Conservation (phyloP, 2,797 vertebrate genomes). For the Mormyrops attenuatus region DNA sequence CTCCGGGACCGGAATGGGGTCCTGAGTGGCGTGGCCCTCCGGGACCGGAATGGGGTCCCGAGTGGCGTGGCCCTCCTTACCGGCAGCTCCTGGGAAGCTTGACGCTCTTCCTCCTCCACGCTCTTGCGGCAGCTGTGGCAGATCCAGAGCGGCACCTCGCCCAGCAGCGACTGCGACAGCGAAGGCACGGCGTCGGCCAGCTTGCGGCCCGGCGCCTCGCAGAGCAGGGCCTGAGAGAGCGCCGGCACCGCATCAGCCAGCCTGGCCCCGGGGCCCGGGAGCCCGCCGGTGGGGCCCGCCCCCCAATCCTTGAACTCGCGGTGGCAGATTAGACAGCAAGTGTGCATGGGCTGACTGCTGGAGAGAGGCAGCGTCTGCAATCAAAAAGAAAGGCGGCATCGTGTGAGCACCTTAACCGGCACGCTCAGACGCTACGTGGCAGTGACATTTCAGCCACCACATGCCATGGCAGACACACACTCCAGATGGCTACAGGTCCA, state of each 20-base stretch:
- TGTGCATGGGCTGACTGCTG: constrained; percentile 80
- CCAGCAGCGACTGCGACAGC: constrained; percentile 91
- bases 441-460: background rate
- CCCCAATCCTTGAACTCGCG: constrained; percentile 97
- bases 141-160: constrained; percentile 97
- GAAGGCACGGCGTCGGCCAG: constrained; percentile 89
- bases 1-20: no score
- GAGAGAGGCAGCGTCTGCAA: constrained; percentile 56
- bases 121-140: constrained; percentile 98
- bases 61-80: background rate
- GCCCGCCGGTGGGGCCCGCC: constrained; percentile 78
- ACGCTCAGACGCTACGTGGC: background rate
- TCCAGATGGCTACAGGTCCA: no score
- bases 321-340: constrained; percentile 95
- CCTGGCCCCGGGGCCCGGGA: constrained; percentile 79
- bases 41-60: background rate
- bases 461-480: background rate
- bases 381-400: constrained; percentile 2
- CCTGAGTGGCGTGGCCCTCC: background rate
- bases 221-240: constrained; percentile 87
- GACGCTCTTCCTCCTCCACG: constrained; percentile 94
- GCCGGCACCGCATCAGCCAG: constrained; percentile 77
- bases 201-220: constrained; percentile 82
- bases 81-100: constrained; percentile 71
- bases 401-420: background rate